Conservation (phyloP, 1,140 invertebrate genomes). For the Odontomachus brunneus region DNA sequence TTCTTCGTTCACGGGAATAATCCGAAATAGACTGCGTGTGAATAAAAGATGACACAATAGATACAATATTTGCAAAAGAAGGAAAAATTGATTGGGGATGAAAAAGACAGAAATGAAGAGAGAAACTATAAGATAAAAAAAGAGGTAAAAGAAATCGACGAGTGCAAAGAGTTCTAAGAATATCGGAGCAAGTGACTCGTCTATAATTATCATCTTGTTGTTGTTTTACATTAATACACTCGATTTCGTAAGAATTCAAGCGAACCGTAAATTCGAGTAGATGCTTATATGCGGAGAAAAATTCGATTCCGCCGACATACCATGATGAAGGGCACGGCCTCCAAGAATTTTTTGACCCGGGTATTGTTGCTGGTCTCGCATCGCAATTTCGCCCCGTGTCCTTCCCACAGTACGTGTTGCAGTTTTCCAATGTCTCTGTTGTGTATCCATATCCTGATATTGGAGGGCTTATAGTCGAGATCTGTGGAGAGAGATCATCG, state of each 20-base stretch:
- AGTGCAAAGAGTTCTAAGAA: too few relatives aligned
- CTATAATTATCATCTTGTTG: too few relatives aligned
- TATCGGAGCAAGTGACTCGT: too few relatives aligned
- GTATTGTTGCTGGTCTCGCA: constrained; percentile 93
- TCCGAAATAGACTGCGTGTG: not conserved
- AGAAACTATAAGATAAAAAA: too few relatives aligned
- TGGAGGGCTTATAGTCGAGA: constrained; percentile 92
- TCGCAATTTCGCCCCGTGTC: constrained; percentile 92
- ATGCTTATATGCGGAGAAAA: not conserved
- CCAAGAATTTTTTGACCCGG: constrained; percentile 92
- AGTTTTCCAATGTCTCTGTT: constrained; percentile 93
- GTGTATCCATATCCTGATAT: constrained; percentile 96
- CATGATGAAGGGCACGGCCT: constrained; percentile 95
- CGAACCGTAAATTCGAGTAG: too few relatives aligned
- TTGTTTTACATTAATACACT: too few relatives aligned
- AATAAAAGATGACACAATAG: not conserved
- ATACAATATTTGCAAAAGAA: constrained; percentile 1
- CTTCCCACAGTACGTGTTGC: constrained; percentile 94
- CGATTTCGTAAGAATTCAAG: too few relatives aligned
- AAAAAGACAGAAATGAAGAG: too few relatives aligned
- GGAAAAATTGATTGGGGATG: too few relatives aligned
- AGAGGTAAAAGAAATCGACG: too few relatives aligned
- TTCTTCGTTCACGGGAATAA: not conserved
- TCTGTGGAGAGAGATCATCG: constrained; percentile 80
- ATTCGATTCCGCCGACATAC: constrained; percentile 83